Conservation (phyloP, 2,797 vertebrate species). For the Scyliorhinus canicula region DNA sequence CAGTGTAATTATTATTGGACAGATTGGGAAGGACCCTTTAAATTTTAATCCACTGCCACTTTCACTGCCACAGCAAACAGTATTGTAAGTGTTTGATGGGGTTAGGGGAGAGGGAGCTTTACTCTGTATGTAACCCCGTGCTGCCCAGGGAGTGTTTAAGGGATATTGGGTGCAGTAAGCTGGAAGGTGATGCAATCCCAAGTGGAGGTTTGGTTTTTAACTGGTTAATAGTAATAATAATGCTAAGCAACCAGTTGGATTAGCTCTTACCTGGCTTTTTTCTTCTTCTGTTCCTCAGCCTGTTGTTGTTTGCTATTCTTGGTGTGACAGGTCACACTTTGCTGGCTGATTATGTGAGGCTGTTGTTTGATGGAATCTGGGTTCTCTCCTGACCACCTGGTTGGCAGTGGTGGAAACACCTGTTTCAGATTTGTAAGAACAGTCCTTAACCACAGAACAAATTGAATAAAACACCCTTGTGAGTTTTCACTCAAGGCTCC, state of each 20-base stretch:
- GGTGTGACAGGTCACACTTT: not conserved
- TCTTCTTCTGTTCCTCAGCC: not conserved
- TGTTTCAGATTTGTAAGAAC: not conserved
- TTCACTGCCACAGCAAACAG: not conserved
- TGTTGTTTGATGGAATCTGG: not conserved
- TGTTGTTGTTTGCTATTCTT: not conserved
- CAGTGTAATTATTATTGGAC: not conserved
- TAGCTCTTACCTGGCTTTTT: not conserved
- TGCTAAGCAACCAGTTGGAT: not conserved
- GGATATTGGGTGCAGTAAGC: not conserved
- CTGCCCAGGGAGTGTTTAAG: not conserved
- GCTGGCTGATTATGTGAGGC: not conserved
- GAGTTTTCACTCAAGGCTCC: not conserved
- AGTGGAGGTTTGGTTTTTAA: too few species aligned
- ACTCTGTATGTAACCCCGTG: not conserved
- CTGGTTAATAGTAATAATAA: too few species aligned
- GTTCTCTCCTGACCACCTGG: not conserved
- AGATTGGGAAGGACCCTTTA: not conserved
- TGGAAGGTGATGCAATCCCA: not conserved
- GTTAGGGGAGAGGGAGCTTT: not conserved
- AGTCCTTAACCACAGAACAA: not conserved
- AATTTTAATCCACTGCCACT: not conserved
- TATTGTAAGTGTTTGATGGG: not conserved
- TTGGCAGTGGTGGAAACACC: not conserved
- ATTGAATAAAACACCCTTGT: not conserved